Percentiles rank a stretch among this genome's conserved stretches.
Evolutionary conservation across 2,888 invertebrate species (phyloP).

Genomic region (Papilio demoleus): DNA sequence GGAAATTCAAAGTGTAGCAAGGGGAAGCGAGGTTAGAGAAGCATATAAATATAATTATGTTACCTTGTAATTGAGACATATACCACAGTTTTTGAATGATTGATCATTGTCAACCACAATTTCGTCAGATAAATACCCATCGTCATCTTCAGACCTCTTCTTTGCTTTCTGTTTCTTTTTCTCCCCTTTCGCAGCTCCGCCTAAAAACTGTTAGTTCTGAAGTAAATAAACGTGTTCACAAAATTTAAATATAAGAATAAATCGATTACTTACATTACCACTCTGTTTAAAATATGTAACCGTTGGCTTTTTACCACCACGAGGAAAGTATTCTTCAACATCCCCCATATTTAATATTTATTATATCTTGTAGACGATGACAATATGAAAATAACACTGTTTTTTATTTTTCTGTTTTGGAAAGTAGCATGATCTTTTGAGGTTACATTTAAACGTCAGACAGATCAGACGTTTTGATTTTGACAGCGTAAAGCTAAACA

Average conservation of each 20-base stretch:
- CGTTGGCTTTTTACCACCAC: conserved; percentile 80
- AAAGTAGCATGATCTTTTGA: conserved; percentile 28
- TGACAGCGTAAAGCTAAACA: background rate
- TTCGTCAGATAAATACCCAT: conserved; percentile 77
- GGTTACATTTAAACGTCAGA: conserved; percentile 6
- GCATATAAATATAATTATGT: conserved; percentile 6
- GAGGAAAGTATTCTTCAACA: conserved; percentile 82
- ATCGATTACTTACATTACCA: conserved; percentile 64
- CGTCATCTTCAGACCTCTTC: conserved; percentile 70
- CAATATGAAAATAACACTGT: background rate
- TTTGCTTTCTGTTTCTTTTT: conserved; percentile 69
- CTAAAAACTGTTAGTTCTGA: conserved; percentile 63
- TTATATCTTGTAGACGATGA: background rate
- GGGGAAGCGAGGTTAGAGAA: too few relatives aligned
- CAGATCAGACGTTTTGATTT: background rate
- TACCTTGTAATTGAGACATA: conserved; percentile 68
- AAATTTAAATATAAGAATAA: conserved; percentile 19
- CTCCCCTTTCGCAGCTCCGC: conserved; percentile 70
- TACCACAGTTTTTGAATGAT: conserved; percentile 66
- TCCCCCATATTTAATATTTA: conserved; percentile 61
- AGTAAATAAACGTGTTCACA: conserved; percentile 18
- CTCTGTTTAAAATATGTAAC: conserved; percentile 73
- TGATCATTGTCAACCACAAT: conserved; percentile 60
- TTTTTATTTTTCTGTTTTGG: conserved; percentile 1
- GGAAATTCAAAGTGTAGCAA: too few relatives aligned